Percentiles rank a stretch among this genome's conserved stretches.
phyloP scores from a whole-genome alignment of 2,797 vertebrate species.

The Atherinosoma microstoma region DNA sequence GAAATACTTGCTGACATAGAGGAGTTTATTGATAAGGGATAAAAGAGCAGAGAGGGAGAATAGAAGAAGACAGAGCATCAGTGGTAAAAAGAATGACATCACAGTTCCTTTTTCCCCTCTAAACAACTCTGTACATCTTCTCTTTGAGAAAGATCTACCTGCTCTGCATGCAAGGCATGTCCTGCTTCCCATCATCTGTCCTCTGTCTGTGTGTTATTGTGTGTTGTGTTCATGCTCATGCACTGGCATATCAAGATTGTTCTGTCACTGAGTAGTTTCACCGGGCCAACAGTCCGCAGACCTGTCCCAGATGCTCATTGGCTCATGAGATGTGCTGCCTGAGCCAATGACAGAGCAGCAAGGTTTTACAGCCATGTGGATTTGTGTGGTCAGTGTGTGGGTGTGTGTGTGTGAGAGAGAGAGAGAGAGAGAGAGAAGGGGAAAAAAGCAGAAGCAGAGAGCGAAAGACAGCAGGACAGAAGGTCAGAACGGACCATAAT shows the following conservation, averaged over 20 bases:
- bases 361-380: conserved; percentile 46
- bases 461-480: conserved; percentile 1
- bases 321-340: conserved; percentile 30
- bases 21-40: conserved; percentile 43
- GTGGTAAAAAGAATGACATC: conserved; percentile 38
- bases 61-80: conserved; percentile 20
- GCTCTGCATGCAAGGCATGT: conserved; percentile 56
- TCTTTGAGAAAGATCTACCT: conserved; percentile 26
- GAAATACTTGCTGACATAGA: conserved; percentile 36
- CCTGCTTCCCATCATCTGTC: conserved; percentile 46
- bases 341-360: conserved; percentile 58
- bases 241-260: conserved; percentile 45
- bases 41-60: conserved; percentile 34
- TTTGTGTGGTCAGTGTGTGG: conserved; percentile 32
- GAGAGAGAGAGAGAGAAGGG: background rate
- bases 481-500: conserved; percentile 12
- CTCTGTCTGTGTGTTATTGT: conserved; percentile 21
- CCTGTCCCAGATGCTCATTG: conserved; percentile 57
- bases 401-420: conserved; percentile 10
- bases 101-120: conserved; percentile 16
- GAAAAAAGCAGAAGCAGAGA: background rate
- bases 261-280: conserved; percentile 73
- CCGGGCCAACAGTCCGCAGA: conserved; percentile 47
- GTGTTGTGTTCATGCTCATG: conserved; percentile 37
- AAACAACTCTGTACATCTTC: conserved; percentile 12